A percentile compares a stretch with the other conserved stretches of the same genome.
Evolutionary conservation across 2,113 vertebrate species (phyloP).

Genomic region (Lipophrys pholis): DNA sequence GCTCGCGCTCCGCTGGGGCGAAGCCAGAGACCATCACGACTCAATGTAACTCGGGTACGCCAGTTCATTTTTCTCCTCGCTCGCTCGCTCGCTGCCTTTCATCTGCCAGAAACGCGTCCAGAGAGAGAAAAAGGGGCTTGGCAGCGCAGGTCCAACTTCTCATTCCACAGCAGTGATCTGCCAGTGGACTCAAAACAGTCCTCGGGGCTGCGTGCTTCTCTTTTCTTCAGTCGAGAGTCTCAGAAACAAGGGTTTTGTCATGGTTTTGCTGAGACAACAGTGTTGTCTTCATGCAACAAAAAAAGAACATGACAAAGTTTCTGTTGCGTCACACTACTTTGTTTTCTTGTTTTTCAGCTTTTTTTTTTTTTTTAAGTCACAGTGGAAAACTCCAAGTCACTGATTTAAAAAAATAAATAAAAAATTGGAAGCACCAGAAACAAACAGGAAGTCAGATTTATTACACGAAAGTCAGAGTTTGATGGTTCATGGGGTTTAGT

Average conservation of each 20-base stretch:
- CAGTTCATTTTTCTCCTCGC: conserved; percentile 25
- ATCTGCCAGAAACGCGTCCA: conserved; percentile 53
- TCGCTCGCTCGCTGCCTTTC: conserved; percentile 32
- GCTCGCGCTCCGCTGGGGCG: conserved; percentile 47
- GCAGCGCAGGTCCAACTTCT: conserved; percentile 60
- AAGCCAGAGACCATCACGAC: conserved; percentile 67
- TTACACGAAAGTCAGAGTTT: conserved; percentile 37
- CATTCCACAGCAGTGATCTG: conserved; percentile 13
- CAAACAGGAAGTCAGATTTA: conserved; percentile 63
- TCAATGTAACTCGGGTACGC: conserved; percentile 68
- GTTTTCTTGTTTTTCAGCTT: not conserved
- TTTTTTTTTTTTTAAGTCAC: not conserved
- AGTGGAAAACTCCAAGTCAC: conserved; percentile 18
- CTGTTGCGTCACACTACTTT: conserved; percentile 2
- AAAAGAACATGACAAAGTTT: not conserved
- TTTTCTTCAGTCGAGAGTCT: not conserved
- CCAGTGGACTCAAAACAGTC: conserved; percentile 26
- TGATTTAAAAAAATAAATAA: not conserved
- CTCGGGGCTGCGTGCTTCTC: not conserved
- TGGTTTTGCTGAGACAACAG: conserved; percentile 2
- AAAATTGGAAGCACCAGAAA: conserved; percentile 40
- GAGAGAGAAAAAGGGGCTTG: conserved; percentile 45
- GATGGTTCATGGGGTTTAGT: conserved; percentile 32
- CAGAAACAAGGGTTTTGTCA: not conserved
- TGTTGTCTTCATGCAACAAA: conserved; percentile 2